phyloP scores from a whole-genome alignment of 2,888 invertebrate species.

The Heteropelma amictum region DNA sequence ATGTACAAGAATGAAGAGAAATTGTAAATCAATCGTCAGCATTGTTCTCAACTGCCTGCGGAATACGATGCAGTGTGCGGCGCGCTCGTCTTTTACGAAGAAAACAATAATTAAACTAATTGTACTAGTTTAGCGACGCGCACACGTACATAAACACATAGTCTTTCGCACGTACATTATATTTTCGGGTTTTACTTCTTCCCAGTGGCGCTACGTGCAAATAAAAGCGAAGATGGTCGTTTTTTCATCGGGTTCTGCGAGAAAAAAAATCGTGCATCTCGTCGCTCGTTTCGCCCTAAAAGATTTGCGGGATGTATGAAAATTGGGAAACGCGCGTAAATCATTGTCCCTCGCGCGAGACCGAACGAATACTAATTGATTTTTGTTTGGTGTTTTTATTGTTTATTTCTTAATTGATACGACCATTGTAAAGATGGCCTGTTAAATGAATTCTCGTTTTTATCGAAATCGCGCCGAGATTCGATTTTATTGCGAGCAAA shows the following conservation, averaged over 20 bases:
- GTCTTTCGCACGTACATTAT: conserved; percentile 4
- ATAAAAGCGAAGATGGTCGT: conserved; percentile 14
- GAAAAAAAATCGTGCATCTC: no score
- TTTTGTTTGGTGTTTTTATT: background rate
- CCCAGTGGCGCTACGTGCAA: background rate
- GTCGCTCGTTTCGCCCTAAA: conserved; percentile 6
- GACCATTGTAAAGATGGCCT: conserved; percentile 48
- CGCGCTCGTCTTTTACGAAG: conserved; percentile 17
- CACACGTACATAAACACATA: conserved; percentile 3
- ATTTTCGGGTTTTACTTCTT: conserved; percentile 1
- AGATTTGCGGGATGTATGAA: conserved; percentile 3
- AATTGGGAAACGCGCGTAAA: conserved; percentile 42
- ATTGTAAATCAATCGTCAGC: background rate
- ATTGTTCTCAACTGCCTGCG: background rate
- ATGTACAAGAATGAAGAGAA: conserved; percentile 16
- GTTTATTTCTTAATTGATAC: background rate
- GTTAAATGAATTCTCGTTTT: conserved; percentile 30
- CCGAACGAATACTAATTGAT: background rate
- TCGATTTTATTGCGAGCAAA: conserved; percentile 6
- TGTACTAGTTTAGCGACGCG: conserved; percentile 38
- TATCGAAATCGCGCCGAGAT: conserved; percentile 12
- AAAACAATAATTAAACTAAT: conserved; percentile 40
- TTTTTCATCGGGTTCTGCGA: no score
- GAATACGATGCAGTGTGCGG: background rate
- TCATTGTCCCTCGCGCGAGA: conserved; percentile 21